phyloP scores from a whole-genome alignment of 2,113 vertebrate genomes.

The Alectura lathami region DNA sequence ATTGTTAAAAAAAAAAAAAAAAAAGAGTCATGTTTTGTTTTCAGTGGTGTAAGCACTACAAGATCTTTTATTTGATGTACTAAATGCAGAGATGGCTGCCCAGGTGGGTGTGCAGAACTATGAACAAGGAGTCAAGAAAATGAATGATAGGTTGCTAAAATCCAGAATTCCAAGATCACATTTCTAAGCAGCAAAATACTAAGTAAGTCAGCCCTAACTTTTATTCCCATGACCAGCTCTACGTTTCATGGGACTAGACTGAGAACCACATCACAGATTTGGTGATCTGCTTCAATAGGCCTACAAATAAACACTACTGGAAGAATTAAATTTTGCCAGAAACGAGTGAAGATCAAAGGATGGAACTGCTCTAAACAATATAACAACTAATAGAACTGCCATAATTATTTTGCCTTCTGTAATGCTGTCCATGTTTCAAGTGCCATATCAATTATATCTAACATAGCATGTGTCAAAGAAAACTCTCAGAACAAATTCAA shows the following conservation, averaged over 20 bases:
- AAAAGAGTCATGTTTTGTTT: neutral
- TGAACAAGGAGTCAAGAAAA: neutral
- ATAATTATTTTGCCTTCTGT: neutral
- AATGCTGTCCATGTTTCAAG: neutral
- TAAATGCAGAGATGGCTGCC: neutral
- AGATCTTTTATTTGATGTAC: neutral
- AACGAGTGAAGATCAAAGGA: neutral
- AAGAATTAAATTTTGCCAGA: neutral
- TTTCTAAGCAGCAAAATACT: neutral
- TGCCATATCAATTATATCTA: neutral
- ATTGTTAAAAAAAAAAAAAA: neutral
- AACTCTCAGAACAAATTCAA: neutral
- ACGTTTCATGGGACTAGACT: neutral
- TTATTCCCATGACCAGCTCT: neutral
- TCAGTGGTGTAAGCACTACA: neutral
- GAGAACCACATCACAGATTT: neutral
- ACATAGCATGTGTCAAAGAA: neutral
- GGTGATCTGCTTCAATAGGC: neutral
- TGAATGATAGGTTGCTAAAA: neutral
- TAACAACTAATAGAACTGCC: neutral
- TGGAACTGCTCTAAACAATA: neutral
- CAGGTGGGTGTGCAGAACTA: neutral
- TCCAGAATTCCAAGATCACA: neutral
- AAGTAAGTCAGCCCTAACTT: neutral
- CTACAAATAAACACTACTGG: neutral